A percentile compares a stretch with the other conserved stretches of the same genome.
Conservation (phyloP, 2,888 invertebrate genomes). For the Subacronicta megacephala region DNA sequence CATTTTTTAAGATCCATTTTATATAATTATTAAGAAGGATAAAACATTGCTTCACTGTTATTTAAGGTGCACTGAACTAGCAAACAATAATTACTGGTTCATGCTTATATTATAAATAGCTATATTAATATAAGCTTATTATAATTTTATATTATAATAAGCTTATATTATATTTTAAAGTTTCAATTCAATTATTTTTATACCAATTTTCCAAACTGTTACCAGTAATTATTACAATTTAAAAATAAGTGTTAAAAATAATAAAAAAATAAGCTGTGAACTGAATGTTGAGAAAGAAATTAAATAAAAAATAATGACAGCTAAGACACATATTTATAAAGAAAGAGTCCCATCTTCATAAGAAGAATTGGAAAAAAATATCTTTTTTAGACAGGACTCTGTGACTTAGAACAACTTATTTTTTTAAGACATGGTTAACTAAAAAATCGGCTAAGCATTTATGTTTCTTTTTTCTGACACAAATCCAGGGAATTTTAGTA, state of each 20-base stretch:
- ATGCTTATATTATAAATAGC: too few relatives aligned
- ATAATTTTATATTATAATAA: too few relatives aligned
- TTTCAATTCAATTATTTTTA: slow-evolving; percentile 6
- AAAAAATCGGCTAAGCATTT: slow-evolving; percentile 64
- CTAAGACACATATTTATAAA: slow-evolving; percentile 63
- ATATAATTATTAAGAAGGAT: slow-evolving; percentile 5
- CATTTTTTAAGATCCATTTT: too few relatives aligned
- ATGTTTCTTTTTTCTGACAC: slow-evolving; percentile 56
- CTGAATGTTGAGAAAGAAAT: slow-evolving; percentile 68
- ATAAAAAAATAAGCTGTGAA: slow-evolving; percentile 87
- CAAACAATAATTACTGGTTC: slow-evolving; percentile 64
- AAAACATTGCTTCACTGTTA: slow-evolving; percentile 50
- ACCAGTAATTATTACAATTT: slow-evolving; percentile 69
- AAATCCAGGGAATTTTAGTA: slow-evolving; percentile 58
- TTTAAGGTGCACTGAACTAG: slow-evolving; percentile 66
- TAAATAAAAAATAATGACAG: slow-evolving; percentile 59
- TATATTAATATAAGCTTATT: too few relatives aligned
- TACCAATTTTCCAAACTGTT: background rate
- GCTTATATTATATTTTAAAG: background rate
- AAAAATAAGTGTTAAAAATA: slow-evolving; percentile 73
- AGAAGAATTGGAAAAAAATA: slow-evolving; percentile 17
- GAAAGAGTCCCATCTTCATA: slow-evolving; percentile 49
- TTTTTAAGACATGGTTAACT: slow-evolving; percentile 81
- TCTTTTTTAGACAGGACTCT: slow-evolving; percentile 65
- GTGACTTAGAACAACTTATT: slow-evolving; percentile 82